Evolutionary conservation across 2,113 vertebrate genomes (phyloP).

Genomic region (Ciconia stormi): DNA sequence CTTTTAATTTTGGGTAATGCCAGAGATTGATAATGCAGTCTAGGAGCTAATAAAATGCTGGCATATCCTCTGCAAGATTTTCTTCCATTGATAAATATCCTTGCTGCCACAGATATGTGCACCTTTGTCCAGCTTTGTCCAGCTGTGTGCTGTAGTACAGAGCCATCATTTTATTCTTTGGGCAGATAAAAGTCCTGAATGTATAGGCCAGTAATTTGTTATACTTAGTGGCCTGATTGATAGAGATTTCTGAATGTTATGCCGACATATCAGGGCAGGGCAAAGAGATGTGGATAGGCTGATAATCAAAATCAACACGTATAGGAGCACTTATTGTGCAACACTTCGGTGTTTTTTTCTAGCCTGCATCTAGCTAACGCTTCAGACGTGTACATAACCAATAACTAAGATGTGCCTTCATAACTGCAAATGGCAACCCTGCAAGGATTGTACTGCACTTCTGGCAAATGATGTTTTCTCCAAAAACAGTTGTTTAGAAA

Average conservation of each 20-base stretch:
- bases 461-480: slow-evolving; percentile 10
- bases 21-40: slow-evolving; percentile 2
- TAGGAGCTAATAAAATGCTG: not conserved
- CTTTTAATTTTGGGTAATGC: slow-evolving; percentile 23
- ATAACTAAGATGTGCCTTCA: not conserved
- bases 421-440: not conserved
- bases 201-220: not conserved
- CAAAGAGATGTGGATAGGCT: not conserved
- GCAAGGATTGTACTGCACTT: not conserved
- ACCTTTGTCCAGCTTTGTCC: slow-evolving; percentile 3
- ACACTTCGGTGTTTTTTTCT: not conserved
- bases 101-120: not conserved
- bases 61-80: not conserved
- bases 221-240: not conserved
- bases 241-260: not conserved
- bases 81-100: not conserved
- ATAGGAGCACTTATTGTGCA: not conserved
- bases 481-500: slow-evolving; percentile 18
- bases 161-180: not conserved
- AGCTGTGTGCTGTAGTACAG: not conserved
- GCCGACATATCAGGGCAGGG: not conserved
- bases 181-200: not conserved
- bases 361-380: not conserved
- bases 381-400: not conserved
- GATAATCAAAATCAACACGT: not conserved